Percentiles rank a stretch among this genome's conserved stretches.
These are phyloP conservation scores for Thymelicus acteon DNA, from an alignment of 2,888 invertebrate species.

Conservation along the genomic window DNA sequence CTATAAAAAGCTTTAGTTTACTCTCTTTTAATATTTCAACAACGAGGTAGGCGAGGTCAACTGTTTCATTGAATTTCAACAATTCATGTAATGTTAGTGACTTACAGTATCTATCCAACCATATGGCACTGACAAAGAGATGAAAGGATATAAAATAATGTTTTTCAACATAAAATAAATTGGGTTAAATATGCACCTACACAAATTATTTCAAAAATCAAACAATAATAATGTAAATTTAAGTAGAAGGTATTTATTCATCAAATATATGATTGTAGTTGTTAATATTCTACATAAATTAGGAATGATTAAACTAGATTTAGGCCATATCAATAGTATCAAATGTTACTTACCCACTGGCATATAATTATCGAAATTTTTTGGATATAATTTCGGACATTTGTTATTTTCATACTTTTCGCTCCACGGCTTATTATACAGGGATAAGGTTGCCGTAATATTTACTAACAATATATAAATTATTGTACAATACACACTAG, in stretches of 20 bases:
- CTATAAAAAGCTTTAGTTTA: constrained; percentile 50
- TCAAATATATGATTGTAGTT: not conserved
- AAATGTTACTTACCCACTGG: constrained; percentile 77
- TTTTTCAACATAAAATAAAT: not conserved
- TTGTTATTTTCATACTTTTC: constrained; percentile 79
- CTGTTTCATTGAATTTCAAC: not conserved
- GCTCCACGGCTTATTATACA: constrained; percentile 76
- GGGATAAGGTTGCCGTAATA: constrained; percentile 60
- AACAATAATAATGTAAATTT: not conserved
- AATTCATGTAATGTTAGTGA: not conserved
- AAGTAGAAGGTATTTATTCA: too few relatives aligned
- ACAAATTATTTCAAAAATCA: not conserved
- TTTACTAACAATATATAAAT: constrained; percentile 58
- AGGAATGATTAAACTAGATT: not conserved
- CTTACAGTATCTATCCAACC: not conserved
- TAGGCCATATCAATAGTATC: not conserved
- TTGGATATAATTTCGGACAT: constrained; percentile 83
- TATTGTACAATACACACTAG: constrained; percentile 49
- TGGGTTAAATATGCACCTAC: not conserved
- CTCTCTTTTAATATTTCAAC: not conserved
- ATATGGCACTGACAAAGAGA: constrained; percentile 21
- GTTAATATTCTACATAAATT: not conserved
- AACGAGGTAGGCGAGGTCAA: not conserved
- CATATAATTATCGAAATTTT: constrained; percentile 82
- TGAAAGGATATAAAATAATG: not conserved